Conservation (phyloP, 2,888 invertebrate species). For the Lithophane leautieri region DNA sequence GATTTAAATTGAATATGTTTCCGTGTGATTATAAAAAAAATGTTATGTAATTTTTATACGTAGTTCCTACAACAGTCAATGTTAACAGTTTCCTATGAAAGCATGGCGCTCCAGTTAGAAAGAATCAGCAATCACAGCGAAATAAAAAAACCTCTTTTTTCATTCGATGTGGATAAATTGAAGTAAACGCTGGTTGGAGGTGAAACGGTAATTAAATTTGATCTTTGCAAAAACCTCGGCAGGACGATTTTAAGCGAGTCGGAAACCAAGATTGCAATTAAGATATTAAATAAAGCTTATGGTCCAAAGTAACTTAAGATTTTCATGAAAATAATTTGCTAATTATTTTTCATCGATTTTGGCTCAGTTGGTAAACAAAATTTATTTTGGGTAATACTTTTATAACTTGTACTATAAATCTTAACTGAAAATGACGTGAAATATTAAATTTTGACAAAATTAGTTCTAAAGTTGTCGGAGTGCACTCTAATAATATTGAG, state of each 20-base stretch:
- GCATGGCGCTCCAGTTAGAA: conserved; percentile 29
- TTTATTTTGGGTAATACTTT: conserved; percentile 8
- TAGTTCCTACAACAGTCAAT: background rate
- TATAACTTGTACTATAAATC: background rate
- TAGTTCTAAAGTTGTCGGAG: background rate
- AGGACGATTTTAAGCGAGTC: conserved; percentile 48
- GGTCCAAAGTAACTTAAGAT: conserved; percentile 28
- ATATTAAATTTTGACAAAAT: background rate
- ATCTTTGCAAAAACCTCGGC: conserved; percentile 54
- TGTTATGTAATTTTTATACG: too few relatives aligned
- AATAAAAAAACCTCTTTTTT: conserved; percentile 44
- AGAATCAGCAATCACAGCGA: conserved; percentile 56
- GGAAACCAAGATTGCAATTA: conserved; percentile 59
- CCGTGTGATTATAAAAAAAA: background rate
- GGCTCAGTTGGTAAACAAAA: conserved; percentile 1
- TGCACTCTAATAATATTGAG: conserved; percentile 1
- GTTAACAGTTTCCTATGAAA: conserved; percentile 19
- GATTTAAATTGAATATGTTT: conserved; percentile 31
- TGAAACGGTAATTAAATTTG: conserved; percentile 64
- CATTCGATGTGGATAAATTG: conserved; percentile 56
- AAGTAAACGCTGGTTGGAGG: conserved; percentile 48
- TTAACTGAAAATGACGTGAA: background rate
- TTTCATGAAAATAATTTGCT: background rate
- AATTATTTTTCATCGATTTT: conserved; percentile 29
- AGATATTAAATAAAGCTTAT: conserved; percentile 51